phyloP scores from a whole-genome alignment of 1,140 invertebrate genomes.

The Drosophila sp. region DNA sequence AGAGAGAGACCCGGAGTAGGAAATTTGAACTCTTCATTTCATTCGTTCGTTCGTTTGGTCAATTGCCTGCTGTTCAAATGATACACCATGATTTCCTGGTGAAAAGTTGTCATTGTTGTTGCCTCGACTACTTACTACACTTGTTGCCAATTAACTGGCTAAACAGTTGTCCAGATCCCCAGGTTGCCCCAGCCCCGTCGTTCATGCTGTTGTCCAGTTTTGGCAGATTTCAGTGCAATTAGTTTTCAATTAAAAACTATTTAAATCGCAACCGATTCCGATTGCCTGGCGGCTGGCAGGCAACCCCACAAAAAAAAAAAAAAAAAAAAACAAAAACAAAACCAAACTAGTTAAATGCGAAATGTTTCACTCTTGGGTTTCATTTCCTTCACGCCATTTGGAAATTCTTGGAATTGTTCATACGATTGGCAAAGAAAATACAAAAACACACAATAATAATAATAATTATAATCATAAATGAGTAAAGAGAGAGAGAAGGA shows the following conservation, averaged over 20 bases:
- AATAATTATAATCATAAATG: background rate
- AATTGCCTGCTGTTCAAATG: constrained; percentile 9
- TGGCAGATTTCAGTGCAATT: constrained; percentile 56
- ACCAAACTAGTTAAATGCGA: constrained; percentile 17
- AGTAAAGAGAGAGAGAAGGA: background rate
- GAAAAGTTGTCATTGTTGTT: constrained; percentile 64
- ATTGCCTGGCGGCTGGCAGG: background rate
- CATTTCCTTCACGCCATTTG: constrained; percentile 30
- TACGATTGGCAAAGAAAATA: background rate
- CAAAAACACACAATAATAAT: background rate
- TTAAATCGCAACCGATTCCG: constrained; percentile 45
- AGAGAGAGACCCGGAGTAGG: background rate
- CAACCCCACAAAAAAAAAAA: constrained; percentile 6
- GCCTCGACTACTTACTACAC: constrained; percentile 9
- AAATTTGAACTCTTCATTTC: background rate
- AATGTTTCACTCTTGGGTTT: constrained; percentile 11
- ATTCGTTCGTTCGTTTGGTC: background rate
- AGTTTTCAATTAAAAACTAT: constrained; percentile 70
- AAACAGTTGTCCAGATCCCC: constrained; percentile 32
- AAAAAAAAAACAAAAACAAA: constrained; percentile 23
- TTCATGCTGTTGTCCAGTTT: constrained; percentile 41
- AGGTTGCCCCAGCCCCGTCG: constrained; percentile 30
- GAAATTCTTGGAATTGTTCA: constrained; percentile 24
- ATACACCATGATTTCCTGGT: constrained; percentile 64
- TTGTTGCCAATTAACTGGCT: constrained; percentile 44